phyloP scores from a whole-genome alignment of 2,797 vertebrate species.

The Typhlichthys subterraneus region DNA sequence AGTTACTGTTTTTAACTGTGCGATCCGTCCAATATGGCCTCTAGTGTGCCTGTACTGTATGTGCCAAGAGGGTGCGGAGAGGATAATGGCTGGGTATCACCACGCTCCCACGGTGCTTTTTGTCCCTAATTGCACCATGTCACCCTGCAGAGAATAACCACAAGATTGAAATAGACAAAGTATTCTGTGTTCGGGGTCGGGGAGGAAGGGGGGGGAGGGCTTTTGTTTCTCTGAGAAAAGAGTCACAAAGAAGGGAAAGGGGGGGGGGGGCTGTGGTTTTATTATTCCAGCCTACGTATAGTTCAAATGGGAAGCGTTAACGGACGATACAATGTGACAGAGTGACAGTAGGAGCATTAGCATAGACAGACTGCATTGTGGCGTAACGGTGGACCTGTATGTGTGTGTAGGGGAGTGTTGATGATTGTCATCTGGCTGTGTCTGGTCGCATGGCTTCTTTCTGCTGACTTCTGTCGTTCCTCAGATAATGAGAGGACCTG shows the following conservation, averaged over 20 bases:
- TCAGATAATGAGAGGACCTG: constrained; percentile 49
- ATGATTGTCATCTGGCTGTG: no score
- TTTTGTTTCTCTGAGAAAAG: constrained; percentile 51
- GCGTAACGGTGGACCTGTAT: constrained; percentile 24
- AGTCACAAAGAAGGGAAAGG: constrained; percentile 1
- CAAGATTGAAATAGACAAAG: constrained; percentile 47
- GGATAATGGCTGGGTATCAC: constrained; percentile 72
- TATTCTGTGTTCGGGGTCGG: constrained; percentile 28
- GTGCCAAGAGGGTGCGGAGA: constrained; percentile 41
- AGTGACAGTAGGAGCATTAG: constrained; percentile 4
- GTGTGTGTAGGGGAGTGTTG: constrained; percentile 4
- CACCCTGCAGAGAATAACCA: constrained; percentile 64
- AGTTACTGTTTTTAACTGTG: no score
- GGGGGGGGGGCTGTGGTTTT: constrained; percentile 45
- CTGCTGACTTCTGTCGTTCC: constrained; percentile 15
- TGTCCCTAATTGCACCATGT: constrained; percentile 80
- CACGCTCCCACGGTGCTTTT: constrained; percentile 74
- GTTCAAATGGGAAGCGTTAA: constrained; percentile 53
- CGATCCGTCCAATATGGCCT: background rate
- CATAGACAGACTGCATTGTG: constrained; percentile 33
- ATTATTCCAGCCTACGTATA: constrained; percentile 42
- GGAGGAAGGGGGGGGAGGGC: constrained; percentile 1
- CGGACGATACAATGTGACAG: constrained; percentile 53
- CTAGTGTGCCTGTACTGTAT: constrained; percentile 4
- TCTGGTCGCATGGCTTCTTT: constrained; percentile 5